These are phyloP conservation scores for Baryphthengus martii DNA, from an alignment of 2,113 vertebrate genomes.

Conservation along the genomic window DNA sequence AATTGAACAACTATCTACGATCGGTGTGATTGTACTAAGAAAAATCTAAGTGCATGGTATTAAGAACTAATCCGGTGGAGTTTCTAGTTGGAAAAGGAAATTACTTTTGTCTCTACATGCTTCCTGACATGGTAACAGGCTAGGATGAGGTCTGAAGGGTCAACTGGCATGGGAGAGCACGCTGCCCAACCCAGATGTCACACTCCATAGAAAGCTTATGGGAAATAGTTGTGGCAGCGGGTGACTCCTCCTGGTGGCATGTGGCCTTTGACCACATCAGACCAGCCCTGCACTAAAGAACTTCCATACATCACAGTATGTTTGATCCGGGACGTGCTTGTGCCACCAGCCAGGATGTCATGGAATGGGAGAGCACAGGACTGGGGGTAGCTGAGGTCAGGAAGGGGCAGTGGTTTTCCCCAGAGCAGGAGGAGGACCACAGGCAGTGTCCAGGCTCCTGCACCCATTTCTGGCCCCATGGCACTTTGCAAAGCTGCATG, in stretches of 20 bases:
- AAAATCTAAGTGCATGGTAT: not conserved
- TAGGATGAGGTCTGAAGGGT: not conserved
- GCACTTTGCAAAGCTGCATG: not conserved
- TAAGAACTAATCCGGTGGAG: not conserved
- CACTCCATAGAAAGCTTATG: not conserved
- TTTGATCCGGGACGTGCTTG: not conserved
- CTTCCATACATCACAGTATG: not conserved
- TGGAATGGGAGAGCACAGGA: not conserved
- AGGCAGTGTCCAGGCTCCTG: not conserved
- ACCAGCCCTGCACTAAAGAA: not conserved
- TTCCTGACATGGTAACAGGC: not conserved
- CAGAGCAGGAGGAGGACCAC: not conserved
- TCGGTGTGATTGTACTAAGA: not conserved
- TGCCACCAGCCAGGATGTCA: not conserved
- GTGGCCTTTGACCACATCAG: not conserved
- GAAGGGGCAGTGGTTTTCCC: not conserved
- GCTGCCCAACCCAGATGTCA: not conserved
- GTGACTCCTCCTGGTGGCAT: not conserved
- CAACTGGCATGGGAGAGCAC: not conserved
- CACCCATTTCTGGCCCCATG: fast-evolving
- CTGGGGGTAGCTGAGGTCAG: not conserved
- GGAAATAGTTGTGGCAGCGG: not conserved
- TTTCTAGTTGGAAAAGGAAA: not conserved
- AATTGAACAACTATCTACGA: not conserved
- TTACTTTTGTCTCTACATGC: not conserved